These are phyloP conservation scores for Polydrusus tereticollis DNA, from an alignment of 2,888 invertebrate species.

Conservation along the genomic window DNA sequence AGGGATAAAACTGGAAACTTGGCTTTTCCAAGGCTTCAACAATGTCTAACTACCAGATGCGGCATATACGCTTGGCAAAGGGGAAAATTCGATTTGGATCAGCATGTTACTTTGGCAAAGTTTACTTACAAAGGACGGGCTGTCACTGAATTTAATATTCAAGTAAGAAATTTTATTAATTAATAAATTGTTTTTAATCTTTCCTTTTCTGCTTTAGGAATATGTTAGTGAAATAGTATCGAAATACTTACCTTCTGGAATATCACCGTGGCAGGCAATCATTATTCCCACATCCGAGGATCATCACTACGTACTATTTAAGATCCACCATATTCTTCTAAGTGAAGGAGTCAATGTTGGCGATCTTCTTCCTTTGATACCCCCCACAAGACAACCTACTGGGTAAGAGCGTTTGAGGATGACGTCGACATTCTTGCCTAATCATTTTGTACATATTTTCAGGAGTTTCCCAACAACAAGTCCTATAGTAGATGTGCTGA, in stretches of 20 bases:
- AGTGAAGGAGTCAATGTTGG: slow-evolving; percentile 82
- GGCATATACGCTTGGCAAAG: slow-evolving; percentile 84
- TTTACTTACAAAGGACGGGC: slow-evolving; percentile 77
- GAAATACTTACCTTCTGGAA: slow-evolving; percentile 79
- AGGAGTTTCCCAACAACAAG: slow-evolving; percentile 60
- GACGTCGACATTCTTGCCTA: too few species aligned
- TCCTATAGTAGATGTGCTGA: slow-evolving; percentile 71
- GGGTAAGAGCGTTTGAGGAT: slow-evolving; percentile 60
- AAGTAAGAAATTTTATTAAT: slow-evolving; percentile 67
- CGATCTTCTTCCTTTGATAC: slow-evolving; percentile 78
- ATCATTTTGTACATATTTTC: slow-evolving; percentile 45
- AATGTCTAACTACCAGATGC: slow-evolving; percentile 78
- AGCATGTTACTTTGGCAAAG: slow-evolving; percentile 77
- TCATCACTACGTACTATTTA: slow-evolving; percentile 77
- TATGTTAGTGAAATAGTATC: slow-evolving; percentile 83
- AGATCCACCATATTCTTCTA: slow-evolving; percentile 82
- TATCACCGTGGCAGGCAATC: slow-evolving; percentile 86
- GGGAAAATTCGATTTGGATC: slow-evolving; percentile 75
- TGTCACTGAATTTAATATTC: slow-evolving; percentile 80
- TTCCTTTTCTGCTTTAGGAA: slow-evolving; percentile 69
- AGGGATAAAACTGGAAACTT: slow-evolving; percentile 73
- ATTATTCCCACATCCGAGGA: slow-evolving; percentile 76
- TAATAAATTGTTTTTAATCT: neutral
- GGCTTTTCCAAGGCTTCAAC: slow-evolving; percentile 77
- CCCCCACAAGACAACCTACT: slow-evolving; percentile 58